These are phyloP conservation scores for Trichacis sp. DNA, from an alignment of 2,888 invertebrate genomes.

Conservation along the genomic window DNA sequence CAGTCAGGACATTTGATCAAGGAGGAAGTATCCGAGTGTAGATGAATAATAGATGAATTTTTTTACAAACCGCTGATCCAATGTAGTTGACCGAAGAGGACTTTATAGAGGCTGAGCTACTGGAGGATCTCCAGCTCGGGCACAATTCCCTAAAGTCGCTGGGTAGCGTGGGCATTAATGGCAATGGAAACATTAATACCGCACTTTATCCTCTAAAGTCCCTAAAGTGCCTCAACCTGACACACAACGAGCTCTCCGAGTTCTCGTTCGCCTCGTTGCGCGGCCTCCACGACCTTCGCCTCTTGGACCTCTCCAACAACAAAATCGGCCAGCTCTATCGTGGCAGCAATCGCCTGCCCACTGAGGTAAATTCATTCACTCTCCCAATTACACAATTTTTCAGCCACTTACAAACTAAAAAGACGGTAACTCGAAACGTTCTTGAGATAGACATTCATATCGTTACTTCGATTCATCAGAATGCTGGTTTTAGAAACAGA, in stretches of 20 bases:
- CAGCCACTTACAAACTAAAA: neutral
- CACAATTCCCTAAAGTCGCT: slow-evolving; percentile 79
- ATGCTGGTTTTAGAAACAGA: too few relatives aligned
- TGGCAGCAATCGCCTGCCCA: slow-evolving; percentile 54
- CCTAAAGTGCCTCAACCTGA: slow-evolving; percentile 79
- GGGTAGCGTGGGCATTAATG: slow-evolving; percentile 56
- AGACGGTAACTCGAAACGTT: too few relatives aligned
- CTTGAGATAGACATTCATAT: too few relatives aligned
- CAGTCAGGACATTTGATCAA: too few relatives aligned
- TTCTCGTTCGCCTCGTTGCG: slow-evolving; percentile 86
- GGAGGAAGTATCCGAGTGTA: neutral
- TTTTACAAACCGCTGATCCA: slow-evolving; percentile 6
- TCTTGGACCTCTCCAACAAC: slow-evolving; percentile 83
- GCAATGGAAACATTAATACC: slow-evolving; percentile 70
- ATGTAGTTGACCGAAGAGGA: slow-evolving; percentile 79
- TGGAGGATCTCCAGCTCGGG: slow-evolving; percentile 80
- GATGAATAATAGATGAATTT: slow-evolving; percentile 1
- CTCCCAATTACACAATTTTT: neutral
- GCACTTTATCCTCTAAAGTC: slow-evolving; percentile 79
- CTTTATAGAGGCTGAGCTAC: slow-evolving; percentile 77
- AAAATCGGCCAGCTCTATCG: slow-evolving; percentile 73
- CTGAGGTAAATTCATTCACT: slow-evolving; percentile 59
- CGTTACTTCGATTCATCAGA: too few relatives aligned
- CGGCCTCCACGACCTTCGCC: slow-evolving; percentile 78
- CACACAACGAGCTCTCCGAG: slow-evolving; percentile 80